Conservation (phyloP, 2,113 vertebrate genomes). For the Pelecanoides urinatrix region DNA sequence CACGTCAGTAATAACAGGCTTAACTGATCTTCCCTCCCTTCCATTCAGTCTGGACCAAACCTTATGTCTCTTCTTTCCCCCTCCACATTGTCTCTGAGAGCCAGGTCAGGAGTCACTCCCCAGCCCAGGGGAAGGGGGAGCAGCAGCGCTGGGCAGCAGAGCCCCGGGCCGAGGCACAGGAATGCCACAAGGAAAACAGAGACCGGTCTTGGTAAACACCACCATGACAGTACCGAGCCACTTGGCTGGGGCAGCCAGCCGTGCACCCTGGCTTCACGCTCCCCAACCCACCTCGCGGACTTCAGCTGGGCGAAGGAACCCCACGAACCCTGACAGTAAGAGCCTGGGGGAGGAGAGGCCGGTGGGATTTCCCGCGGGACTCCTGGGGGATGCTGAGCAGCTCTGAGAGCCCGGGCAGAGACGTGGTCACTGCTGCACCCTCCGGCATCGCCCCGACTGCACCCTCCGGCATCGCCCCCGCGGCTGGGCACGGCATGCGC, state of each 20-base stretch:
- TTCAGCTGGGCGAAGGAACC: neutral
- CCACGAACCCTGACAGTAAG: neutral
- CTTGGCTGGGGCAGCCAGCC: neutral
- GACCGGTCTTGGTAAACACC: neutral
- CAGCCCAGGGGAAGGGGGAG: neutral
- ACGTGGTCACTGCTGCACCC: neutral
- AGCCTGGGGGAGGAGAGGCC: neutral
- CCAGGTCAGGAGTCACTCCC: neutral
- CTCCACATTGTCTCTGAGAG: neutral
- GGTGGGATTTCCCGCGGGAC: neutral
- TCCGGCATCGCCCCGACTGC: neutral
- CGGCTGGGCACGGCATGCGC: rapidly evolving
- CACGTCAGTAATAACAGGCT: neutral
- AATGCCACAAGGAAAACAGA: neutral
- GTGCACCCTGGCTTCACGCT: rapidly evolving
- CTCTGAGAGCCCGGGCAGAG: neutral
- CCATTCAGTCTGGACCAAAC: neutral
- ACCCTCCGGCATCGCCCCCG: neutral
- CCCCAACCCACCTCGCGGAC: neutral
- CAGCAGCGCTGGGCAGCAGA: neutral
- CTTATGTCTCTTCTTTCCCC: too few species aligned
- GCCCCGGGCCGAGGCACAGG: neutral
- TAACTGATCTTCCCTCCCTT: neutral
- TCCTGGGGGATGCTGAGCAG: neutral
- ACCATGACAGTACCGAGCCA: neutral